Base-by-base conservation (phyloP, 2,113 vertebrate genomes). In the Psilopsiagon aurifrons region DNA sequence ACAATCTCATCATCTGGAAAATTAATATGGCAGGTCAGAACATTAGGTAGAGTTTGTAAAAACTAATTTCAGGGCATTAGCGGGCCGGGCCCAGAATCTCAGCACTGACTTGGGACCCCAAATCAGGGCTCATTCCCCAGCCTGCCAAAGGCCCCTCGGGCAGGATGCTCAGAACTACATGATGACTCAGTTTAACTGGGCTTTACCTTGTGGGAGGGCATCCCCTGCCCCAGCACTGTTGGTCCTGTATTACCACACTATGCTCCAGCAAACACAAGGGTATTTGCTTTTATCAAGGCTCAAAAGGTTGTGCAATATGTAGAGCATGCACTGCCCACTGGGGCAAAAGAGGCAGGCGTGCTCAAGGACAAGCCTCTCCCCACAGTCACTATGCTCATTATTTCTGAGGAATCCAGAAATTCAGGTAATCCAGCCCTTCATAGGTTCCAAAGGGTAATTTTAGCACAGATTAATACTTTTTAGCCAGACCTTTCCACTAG, bases 1-100 rank as follows among this genome's bases (percentile, higher is more conserved):
- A 94, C 90, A 70, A 74, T 90, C 63, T 5, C 7, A 94, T 94
- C 44, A 94, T 73, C 75, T 66, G n/a, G 66, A 95, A 95, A 95
- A 91, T 82, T 84, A 92, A 86, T 31, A 95, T 29, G 74, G 74
- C 82, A 94, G 78, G 49, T 76, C 84, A 86, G 70, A 92, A 85
- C 79, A 77, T 43, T 90, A 69, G 44, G 28, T 7, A 80, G 78
- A 66, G 49, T 83, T 29, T 43, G 16, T 81, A 55, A 81, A 93
- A 88, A 75, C 2, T 1, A 46, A 75, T 47, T 68, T 63, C 47
- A 46, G 43, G 31, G 52, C 49, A 73, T 73, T 62, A 70, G 54
- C 13, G 66, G 57, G 37, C 60, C 76, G 62, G 31, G 46, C 12
- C 63, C 71, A 59, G 37, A 19, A 68, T 10, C 78, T 94, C n/a